Base-by-base conservation (phyloP, 2,888 invertebrate genomes). In the Brachynemurus nebulosus region DNA sequence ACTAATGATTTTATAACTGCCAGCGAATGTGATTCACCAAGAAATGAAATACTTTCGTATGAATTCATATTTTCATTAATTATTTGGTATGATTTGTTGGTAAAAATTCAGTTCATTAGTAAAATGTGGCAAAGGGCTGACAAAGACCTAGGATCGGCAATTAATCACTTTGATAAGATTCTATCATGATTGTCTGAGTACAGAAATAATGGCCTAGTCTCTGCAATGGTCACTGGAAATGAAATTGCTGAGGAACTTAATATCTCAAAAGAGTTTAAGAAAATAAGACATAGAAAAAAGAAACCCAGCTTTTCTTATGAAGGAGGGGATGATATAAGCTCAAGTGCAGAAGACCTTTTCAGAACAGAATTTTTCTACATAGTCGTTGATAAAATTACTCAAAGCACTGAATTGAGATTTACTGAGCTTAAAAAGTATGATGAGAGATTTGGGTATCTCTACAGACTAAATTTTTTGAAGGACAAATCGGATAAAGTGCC, bases 181-280 rank as follows among this genome's bases (percentile, higher is more conserved):
- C 21, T 38, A 43, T 16, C 45, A 9, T 49, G 44, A 44, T 40
- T 47, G 11, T 34, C 23, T 47, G 41, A 47, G 21, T 48, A 46
- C 43, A 43, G 49, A 30, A 40, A 36, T 20, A 37, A 21, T 37
- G 45, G 49, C 39, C 47, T 47, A 30, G 37, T 47, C n/a, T 45
- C 44, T 41, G 38, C 47, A 23, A 23, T 49, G 19, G 46, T 48
- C 18, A 49, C 34, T 19, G 46, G 45, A 14, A 44, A 45, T 34
- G 45, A 49, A 46, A 45, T 49, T 33, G 34, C 54, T 51, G 48
- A 57, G 38, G 42, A 16, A 8, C 8, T 25, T 8, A 25, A 25
- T 25, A 25, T 25, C 8, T 25, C 27, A 25, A 8, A 8, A 25
- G 27, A 25, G 11, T n/a, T 25, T 25, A 8, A 25, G 27, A 25